Base-by-base conservation (phyloP, 2,113 vertebrate genomes). In the Thinocorus orbignyianus region DNA sequence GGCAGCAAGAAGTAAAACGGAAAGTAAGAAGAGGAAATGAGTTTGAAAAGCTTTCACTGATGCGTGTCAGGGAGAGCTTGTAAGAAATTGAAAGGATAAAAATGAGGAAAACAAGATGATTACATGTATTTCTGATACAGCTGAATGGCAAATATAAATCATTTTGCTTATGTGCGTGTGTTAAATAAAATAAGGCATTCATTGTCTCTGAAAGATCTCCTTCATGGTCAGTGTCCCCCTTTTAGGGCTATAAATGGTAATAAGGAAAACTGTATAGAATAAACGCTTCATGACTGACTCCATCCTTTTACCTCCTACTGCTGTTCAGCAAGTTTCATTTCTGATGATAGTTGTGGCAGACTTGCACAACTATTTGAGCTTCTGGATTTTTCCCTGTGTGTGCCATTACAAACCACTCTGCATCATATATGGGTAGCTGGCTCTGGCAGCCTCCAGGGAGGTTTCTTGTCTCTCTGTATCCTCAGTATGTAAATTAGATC, bases 11-110 rank as follows among this genome's bases (percentile, higher is more conserved):
- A 93, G 37, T 60, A 93, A n/a, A 87, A 87, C 4, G 1, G 64
- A 93, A 84, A 90, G n/a, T 18, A 42, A 93, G 57, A 69, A 86
- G 25, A 49, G 62, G 73, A 95, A 95, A 89, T 65, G 39, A 94
- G 39, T 72, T 55, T 88, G 49, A 90, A 80, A 80, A 88, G n/a
- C 41, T 88, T 23, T 51, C 46, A 55, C n/a, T 90, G 52, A 78
- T 64, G 74, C 35, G 46, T 77, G 25, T 24, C 64, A 66, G 74
- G 41, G 33, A 93, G 14, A 76, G 6, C 26, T 9, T 7, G 2
- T 58, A 68, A 93, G 62, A 94, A 86, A 72, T 28, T 68, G 60
- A 83, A 64, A 72, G 33, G 58, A 72, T 44, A 73, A 62, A 82
- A 92, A 88, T 54, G 31, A 82, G 17, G 62, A 73, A 94, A 94